A percentile compares a stretch with the other conserved stretches of the same genome.
These are phyloP conservation scores for Malacoraja senta DNA, from an alignment of 2,797 vertebrate species.

Conservation along the genomic window DNA sequence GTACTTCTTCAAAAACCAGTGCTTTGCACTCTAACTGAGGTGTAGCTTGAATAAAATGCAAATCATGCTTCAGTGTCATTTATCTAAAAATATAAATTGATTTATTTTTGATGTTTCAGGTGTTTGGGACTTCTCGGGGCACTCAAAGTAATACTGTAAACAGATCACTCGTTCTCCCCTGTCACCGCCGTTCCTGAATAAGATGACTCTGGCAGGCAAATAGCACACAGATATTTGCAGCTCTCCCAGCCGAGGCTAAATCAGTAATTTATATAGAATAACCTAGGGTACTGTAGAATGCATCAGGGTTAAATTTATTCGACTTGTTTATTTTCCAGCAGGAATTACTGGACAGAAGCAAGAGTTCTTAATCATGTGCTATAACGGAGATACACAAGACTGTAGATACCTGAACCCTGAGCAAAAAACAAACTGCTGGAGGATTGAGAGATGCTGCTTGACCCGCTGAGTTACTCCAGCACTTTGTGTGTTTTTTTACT, in stretches of 20 bases:
- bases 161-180: not conserved
- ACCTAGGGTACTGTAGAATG: not conserved
- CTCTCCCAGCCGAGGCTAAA: not conserved
- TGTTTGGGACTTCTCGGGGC: not conserved
- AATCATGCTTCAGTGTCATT: not conserved
- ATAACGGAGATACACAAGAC: no score
- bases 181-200: not conserved
- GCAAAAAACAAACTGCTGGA: no score
- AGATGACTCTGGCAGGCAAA: not conserved
- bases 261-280: not conserved
- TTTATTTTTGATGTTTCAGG: not conserved
- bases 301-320: not conserved
- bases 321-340: not conserved
- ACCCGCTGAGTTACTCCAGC: no score
- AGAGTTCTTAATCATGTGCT: not conserved
- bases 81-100: not conserved
- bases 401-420: no score
- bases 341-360: not conserved
- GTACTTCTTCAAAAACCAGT: no score
- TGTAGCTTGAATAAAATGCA: not conserved
- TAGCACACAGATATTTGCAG: not conserved
- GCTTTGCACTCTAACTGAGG: not conserved
- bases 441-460: no score
- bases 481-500: no score
- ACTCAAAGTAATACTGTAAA: not conserved